Conservation (phyloP, 1,140 invertebrate species). For the Euschistus heros region DNA sequence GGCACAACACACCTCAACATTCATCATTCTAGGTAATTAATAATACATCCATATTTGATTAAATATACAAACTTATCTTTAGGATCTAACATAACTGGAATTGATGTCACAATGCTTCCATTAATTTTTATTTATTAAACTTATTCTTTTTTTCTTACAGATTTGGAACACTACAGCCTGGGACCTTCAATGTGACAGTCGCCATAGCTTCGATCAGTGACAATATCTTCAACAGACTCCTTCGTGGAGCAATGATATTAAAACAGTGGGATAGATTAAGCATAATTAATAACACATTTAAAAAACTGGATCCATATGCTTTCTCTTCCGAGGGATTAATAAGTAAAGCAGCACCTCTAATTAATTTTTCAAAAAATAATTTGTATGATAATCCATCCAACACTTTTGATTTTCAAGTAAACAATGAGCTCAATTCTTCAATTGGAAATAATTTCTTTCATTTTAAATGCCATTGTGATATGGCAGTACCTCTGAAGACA, state of each 20-base stretch:
- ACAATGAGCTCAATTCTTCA: constrained; percentile 34
- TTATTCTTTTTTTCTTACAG: constrained; percentile 40
- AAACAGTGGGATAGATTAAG: constrained; percentile 49
- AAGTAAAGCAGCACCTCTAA: constrained; percentile 33
- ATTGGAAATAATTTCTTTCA: constrained; percentile 52
- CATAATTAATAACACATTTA: constrained; percentile 52
- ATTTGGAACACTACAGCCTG: constrained; percentile 45
- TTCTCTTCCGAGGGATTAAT: constrained; percentile 36
- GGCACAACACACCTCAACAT: constrained; percentile 52
- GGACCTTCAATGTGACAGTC: constrained; percentile 50
- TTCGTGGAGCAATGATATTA: constrained; percentile 43
- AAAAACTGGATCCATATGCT: constrained; percentile 42
- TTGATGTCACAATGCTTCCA: background rate
- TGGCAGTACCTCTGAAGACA: constrained; percentile 37
- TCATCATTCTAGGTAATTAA: constrained; percentile 36
- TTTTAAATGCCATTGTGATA: constrained; percentile 47
- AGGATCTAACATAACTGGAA: background rate
- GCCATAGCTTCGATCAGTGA: constrained; percentile 47
- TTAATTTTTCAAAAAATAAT: constrained; percentile 51
- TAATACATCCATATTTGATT: background rate
- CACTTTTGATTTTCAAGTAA: constrained; percentile 36
- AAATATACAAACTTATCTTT: background rate
- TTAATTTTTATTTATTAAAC: background rate
- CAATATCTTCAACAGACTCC: constrained; percentile 47
- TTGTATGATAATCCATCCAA: constrained; percentile 41